Conservation (phyloP, 2,888 invertebrate genomes). For the Bhutanitis thaidina region DNA sequence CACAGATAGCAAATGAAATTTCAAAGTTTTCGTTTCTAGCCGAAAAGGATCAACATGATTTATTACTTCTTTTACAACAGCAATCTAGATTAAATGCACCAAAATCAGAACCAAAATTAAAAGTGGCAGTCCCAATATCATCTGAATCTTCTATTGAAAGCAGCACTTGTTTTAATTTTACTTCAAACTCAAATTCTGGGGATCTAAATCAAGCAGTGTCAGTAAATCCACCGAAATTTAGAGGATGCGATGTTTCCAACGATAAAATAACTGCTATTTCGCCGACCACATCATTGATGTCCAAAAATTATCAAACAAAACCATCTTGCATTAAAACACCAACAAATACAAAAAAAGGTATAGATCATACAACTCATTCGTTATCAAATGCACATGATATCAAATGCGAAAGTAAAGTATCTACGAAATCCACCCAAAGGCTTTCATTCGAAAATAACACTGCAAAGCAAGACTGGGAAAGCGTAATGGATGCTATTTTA, state of each 20-base stretch:
- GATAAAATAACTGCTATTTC: neutral
- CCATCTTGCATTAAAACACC: neutral
- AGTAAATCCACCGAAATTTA: neutral
- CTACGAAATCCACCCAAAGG: neutral
- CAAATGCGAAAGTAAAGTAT: conserved; percentile 16
- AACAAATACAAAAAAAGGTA: conserved; percentile 9
- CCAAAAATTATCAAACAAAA: neutral
- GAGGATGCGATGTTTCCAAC: neutral
- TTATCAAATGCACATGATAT: neutral
- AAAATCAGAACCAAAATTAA: conserved; percentile 7
- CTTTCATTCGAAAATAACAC: conserved; percentile 1
- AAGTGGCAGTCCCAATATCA: neutral
- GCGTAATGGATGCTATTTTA: conserved; percentile 56
- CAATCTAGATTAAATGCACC: conserved; percentile 41
- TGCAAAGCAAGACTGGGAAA: conserved; percentile 49
- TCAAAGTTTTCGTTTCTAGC: conserved; percentile 29
- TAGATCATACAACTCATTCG: neutral
- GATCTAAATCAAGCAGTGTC: neutral
- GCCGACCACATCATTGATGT: neutral
- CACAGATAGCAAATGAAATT: neutral
- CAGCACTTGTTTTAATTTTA: neutral
- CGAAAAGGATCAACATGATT: conserved; percentile 53
- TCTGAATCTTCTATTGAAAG: neutral
- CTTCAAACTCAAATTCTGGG: neutral
- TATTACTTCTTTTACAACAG: conserved; percentile 48